Base-by-base conservation (phyloP, 2,797 vertebrate species). In the Cheirogaleus major region DNA sequence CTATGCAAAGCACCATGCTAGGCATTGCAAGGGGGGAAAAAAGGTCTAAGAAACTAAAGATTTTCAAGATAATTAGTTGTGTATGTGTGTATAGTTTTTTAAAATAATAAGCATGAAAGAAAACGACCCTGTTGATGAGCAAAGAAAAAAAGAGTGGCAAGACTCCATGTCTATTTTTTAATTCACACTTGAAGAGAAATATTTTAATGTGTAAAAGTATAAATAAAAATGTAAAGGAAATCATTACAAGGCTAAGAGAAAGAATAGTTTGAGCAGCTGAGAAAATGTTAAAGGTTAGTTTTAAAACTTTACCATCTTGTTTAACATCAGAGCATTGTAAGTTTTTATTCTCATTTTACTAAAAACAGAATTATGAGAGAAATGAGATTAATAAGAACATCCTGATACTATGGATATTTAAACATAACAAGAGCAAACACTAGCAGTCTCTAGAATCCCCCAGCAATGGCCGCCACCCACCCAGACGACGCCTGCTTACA, bases 241-340 rank as follows among this genome's bases (percentile, higher is more conserved):
- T 91, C 69, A 89, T 70, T 30, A 91, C 7, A 81, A 86, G 70
- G 73, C 79, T 94, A 52, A 95, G 83, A 96, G 72, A 82, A 92
- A 95, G 93, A 94, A 89, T 5, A 96, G 95, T 59, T 6, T 50
- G 79, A 93, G 92, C 25, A 95, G 89, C 50, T 69, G 80, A 97
- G 96, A 70, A 88, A 89, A 95, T 72, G 94, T 97, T 96, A 94
- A 96, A 91, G 94, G 97, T 97, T 97, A 98, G 97, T 97, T 94
- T 87, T 35, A 50, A 93, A 88, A 96, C 27, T 6, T 83, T 27
- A 94, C 57, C 70, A 63, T 52, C 73, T 91, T 69, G 15, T 76
- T 95, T 89, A 76, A 91, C 83, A 91, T 96, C 81, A 93, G 81
- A 91, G 86, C 75, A 73, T n/a, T 86, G 25, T 75, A 80, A 86